Conservation (phyloP, 2,113 vertebrate species). For the Tenebrosternarchus preto region DNA sequence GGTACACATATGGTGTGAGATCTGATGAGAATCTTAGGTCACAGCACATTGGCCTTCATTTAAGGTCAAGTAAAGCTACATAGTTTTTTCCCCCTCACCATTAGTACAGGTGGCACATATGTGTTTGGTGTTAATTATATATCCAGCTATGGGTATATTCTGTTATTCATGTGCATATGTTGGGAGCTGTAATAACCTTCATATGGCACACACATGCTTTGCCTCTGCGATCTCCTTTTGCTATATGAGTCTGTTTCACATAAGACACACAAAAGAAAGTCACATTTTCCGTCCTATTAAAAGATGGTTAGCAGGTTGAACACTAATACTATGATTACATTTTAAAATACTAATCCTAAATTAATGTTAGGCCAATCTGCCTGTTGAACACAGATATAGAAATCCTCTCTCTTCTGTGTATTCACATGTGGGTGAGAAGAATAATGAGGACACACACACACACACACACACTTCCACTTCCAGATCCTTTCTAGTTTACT, state of each 20-base stretch:
- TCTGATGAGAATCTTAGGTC: not conserved
- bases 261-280: not conserved
- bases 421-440: not conserved
- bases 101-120: too few species aligned
- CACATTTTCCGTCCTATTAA: not conserved
- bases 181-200: too few species aligned
- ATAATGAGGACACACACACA: not conserved
- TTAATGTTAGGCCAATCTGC: slow-evolving; percentile 5
- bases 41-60: too few species aligned
- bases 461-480: too few species aligned
- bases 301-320: slow-evolving; percentile 1
- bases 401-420: not conserved
- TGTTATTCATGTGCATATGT: too few species aligned
- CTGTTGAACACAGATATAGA: not conserved
- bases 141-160: too few species aligned
- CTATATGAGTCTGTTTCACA: not conserved
- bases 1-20: not conserved
- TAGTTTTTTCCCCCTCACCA: too few species aligned
- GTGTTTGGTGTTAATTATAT: too few species aligned
- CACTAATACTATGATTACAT: not conserved
- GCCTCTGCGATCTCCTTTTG: too few species aligned
- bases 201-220: too few species aligned
- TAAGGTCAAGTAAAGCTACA: not conserved
- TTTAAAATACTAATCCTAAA: slow-evolving; percentile 10
- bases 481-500: too few species aligned